Conservation (phyloP, 2,888 invertebrate species). For the Encarsia formosa region DNA sequence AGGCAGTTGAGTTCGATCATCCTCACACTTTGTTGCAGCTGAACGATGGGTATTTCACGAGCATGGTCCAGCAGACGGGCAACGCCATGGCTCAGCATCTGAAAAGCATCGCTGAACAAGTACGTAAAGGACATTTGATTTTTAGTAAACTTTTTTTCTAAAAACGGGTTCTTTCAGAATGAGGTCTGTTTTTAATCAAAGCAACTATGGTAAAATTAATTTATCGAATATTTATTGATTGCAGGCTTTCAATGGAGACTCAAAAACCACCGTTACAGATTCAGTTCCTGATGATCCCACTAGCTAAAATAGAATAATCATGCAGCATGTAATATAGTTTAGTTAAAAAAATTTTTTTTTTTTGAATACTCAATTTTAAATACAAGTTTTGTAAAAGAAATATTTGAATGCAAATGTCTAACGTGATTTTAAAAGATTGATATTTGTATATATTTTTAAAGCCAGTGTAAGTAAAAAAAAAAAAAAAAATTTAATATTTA, state of each 20-base stretch:
- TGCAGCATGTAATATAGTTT: not conserved
- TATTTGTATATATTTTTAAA: too few species aligned
- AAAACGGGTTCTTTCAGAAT: not conserved
- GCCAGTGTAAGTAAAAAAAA: too few species aligned
- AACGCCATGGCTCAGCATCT: constrained; percentile 21
- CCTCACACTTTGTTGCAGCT: constrained; percentile 64
- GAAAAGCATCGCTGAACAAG: constrained; percentile 11
- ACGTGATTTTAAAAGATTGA: too few species aligned
- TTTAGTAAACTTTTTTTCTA: not conserved
- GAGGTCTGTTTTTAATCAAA: not conserved
- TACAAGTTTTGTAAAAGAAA: not conserved
- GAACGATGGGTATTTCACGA: constrained; percentile 59
- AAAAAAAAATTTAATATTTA: too few species aligned
- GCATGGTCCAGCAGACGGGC: constrained; percentile 68
- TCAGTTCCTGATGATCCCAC: constrained; percentile 10
- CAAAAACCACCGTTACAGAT: not conserved
- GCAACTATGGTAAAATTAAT: not conserved
- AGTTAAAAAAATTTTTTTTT: not conserved
- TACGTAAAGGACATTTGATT: not conserved
- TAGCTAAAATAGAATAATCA: not conserved
- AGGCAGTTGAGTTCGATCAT: constrained; percentile 68
- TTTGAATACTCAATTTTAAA: not conserved
- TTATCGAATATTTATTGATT: constrained; percentile 1
- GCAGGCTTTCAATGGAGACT: constrained; percentile 18
- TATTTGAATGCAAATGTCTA: too few species aligned